A percentile compares a stretch with the other conserved stretches of the same genome.
These are phyloP conservation scores for Condylura cristata DNA, from an alignment of 2,113 vertebrate species.

Conservation along the genomic window DNA sequence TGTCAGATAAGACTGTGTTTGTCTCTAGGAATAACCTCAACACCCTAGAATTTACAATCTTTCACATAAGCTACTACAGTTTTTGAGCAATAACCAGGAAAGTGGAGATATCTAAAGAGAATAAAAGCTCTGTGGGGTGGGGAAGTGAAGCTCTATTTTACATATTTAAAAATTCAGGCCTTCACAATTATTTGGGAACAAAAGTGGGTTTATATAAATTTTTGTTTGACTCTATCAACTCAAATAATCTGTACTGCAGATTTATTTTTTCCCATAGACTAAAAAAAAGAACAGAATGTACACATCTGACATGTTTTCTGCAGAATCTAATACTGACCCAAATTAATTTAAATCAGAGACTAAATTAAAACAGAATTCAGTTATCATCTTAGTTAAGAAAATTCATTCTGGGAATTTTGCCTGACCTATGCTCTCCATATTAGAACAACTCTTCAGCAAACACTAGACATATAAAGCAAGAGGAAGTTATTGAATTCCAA, in stretches of 20 bases:
- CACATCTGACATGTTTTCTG: slow-evolving; percentile 3
- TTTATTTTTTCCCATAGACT: slow-evolving; percentile 11
- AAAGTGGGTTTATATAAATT: slow-evolving; percentile 1
- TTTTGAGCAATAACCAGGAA: background rate
- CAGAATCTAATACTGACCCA: background rate
- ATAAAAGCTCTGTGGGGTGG: background rate
- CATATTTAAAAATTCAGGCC: background rate
- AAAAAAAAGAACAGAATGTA: slow-evolving; percentile 36
- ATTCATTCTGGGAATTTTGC: slow-evolving; percentile 49
- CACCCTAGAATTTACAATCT: background rate
- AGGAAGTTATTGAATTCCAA: slow-evolving; percentile 59
- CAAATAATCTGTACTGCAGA: slow-evolving; percentile 22
- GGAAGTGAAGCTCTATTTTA: background rate
- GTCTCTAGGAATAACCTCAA: background rate
- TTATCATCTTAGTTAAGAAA: slow-evolving; percentile 58
- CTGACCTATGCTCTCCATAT: background rate
- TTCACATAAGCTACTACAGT: background rate
- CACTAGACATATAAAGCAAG: slow-evolving; percentile 40
- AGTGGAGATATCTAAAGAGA: background rate
- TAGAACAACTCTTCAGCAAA: slow-evolving; percentile 28
- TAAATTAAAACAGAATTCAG: slow-evolving; percentile 54
- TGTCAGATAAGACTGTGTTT: background rate
- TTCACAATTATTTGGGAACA: background rate
- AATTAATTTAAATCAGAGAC: background rate
- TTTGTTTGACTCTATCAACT: slow-evolving; percentile 12